Evolutionary conservation across 2,113 vertebrate genomes (phyloP).

Genomic region (Aepyceros melampus): DNA sequence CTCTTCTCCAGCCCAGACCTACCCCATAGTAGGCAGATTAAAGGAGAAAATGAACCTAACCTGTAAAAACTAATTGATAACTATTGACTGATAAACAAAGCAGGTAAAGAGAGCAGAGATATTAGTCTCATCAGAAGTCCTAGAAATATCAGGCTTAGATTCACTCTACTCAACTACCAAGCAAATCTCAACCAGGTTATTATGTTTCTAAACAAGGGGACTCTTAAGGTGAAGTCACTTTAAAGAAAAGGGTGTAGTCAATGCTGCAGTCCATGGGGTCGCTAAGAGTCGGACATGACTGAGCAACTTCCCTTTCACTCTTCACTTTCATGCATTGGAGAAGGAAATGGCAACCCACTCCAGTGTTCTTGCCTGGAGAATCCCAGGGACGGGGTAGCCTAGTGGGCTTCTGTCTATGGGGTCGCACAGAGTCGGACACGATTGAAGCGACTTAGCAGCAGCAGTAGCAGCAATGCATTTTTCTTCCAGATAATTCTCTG

Average conservation of each 20-base stretch:
- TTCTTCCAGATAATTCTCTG: conserved; percentile 19
- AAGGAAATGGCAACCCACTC: no score
- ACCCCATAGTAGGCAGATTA: not conserved
- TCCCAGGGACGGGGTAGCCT: no score
- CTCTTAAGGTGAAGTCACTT: not conserved
- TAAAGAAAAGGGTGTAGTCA: not conserved
- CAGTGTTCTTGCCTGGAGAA: no score
- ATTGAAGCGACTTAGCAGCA: no score
- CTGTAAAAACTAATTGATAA: not conserved
- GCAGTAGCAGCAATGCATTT: not conserved
- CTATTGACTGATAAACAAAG: not conserved
- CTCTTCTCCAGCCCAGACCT: not conserved
- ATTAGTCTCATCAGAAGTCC: not conserved
- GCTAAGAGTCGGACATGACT: no score
- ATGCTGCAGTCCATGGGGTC: no score
- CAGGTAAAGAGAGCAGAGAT: not conserved
- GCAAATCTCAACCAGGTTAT: not conserved
- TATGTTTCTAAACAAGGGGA: not conserved
- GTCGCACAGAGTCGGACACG: no score
- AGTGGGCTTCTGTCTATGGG: no score
- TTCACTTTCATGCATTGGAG: no score
- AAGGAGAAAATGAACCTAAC: not conserved
- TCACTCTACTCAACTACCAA: not conserved
- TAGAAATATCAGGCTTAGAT: not conserved
- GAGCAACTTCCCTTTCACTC: no score